Base-by-base conservation (phyloP, 2,113 vertebrate species). In the Corythornis cristatus region DNA sequence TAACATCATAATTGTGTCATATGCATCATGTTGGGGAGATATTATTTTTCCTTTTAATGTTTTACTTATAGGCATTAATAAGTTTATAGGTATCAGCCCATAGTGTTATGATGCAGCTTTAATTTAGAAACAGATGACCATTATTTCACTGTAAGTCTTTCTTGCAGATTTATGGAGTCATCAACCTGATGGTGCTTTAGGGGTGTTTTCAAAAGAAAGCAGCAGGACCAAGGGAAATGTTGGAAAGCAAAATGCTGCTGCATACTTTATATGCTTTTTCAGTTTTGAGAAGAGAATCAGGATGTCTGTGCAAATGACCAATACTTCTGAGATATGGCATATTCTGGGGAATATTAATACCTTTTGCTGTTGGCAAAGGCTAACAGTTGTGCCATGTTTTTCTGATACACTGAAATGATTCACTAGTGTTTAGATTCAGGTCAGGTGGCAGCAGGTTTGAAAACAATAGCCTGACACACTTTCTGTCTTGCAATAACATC, bases 111-210 rank as follows among this genome's bases (percentile, higher is more conserved):
- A 94, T 57, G 88, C 5, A 45, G 40, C 91, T 97, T 89, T 95
- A 94, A 95, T 97, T 96, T 96, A 94, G 78, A 96, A 97, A 64
- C 46, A 95, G 83, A 94, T 96, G 74, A 96, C 75, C 75, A 67
- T 92, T 95, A 91, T 96, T 96, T 90, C 83, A 91, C 65, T 86
- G 48, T 91, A 91, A 96, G 90, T 8, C 46, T 93, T 94, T 95
- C 85, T 84, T 84, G 48, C 48, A 96, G 75, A 97, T 97, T 97
- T 97, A 97, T 96, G 62, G 64, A 89, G 54, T 86, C 92, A 91
- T 97, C 97, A 97, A 96, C 19, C 20, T 92, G 46, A 85, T 92
- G 54, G 72, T 79, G 62, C 73, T 95, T 97, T 91, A 89, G 60
- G n/a, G 35, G 73, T 86, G 45, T 19, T 96, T 92, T 95, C 31